Conservation (phyloP, 2,797 vertebrate species). For the Sebastes steindachneri region DNA sequence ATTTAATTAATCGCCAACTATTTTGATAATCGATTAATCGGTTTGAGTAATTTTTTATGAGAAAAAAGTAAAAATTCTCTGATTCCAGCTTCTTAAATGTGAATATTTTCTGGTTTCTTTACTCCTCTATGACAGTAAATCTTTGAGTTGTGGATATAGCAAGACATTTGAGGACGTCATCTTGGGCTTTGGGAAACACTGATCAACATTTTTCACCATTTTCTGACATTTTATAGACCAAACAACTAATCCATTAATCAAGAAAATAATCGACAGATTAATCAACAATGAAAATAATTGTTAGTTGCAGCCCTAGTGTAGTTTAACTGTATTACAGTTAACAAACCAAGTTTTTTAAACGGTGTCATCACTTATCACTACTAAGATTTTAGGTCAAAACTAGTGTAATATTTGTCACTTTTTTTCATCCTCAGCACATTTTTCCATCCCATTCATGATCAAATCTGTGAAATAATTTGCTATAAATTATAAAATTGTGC, state of each 20-base stretch:
- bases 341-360: too few species aligned
- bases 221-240: background rate
- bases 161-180: too few species aligned
- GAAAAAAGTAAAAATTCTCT: background rate
- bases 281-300: background rate
- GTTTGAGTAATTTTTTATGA: background rate
- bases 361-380: background rate
- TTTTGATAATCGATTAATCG: too few species aligned
- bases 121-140: background rate
- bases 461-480: background rate
- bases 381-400: too few species aligned
- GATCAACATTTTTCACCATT: background rate
- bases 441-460: background rate
- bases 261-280: background rate
- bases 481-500: background rate
- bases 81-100: background rate
- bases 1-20: background rate
- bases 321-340: background rate
- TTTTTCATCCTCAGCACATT: background rate
- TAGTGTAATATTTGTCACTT: background rate
- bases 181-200: background rate
- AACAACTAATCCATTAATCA: background rate
- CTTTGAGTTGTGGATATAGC: background rate
- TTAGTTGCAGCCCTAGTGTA: background rate
- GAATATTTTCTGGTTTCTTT: background rate